Evolutionary conservation across 2,888 invertebrate genomes (phyloP).

Genomic region (Stenolophus ochropezus): DNA sequence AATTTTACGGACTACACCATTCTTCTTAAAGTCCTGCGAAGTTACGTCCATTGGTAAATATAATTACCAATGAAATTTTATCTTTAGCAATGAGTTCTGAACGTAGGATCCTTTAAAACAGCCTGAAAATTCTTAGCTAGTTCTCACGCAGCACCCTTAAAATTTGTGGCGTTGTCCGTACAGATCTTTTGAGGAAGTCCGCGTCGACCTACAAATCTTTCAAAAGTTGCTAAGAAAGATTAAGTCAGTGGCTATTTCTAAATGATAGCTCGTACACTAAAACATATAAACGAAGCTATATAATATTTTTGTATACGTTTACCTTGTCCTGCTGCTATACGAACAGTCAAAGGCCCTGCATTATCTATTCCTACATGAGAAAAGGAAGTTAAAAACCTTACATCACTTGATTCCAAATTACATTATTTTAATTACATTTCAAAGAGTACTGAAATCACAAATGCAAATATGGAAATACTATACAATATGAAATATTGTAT

Average conservation of each 20-base stretch:
- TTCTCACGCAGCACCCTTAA: not conserved
- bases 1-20: not conserved
- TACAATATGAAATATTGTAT: too few relatives aligned
- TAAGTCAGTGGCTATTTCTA: not conserved
- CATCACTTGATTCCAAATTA: too few relatives aligned
- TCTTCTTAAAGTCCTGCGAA: not conserved
- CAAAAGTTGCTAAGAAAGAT: not conserved
- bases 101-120: not conserved
- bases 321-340: not conserved
- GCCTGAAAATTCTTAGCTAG: not conserved
- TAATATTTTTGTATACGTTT: not conserved
- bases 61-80: not conserved
- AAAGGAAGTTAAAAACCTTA: too few relatives aligned
- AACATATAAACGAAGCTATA: not conserved
- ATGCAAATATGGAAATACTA: too few relatives aligned
- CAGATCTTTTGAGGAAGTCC: not conserved
- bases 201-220: not conserved
- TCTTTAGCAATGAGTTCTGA: not conserved
- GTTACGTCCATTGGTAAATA: not conserved
- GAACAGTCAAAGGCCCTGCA: not conserved
- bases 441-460: too few relatives aligned
- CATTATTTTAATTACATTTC: too few relatives aligned
- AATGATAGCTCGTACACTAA: not conserved
- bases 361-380: not conserved
- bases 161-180: not conserved